A percentile compares a stretch with the other conserved stretches of the same genome.
These are phyloP conservation scores for Trichomalopsis sarcophagae DNA, from an alignment of 1,140 invertebrate species.

Conservation along the genomic window DNA sequence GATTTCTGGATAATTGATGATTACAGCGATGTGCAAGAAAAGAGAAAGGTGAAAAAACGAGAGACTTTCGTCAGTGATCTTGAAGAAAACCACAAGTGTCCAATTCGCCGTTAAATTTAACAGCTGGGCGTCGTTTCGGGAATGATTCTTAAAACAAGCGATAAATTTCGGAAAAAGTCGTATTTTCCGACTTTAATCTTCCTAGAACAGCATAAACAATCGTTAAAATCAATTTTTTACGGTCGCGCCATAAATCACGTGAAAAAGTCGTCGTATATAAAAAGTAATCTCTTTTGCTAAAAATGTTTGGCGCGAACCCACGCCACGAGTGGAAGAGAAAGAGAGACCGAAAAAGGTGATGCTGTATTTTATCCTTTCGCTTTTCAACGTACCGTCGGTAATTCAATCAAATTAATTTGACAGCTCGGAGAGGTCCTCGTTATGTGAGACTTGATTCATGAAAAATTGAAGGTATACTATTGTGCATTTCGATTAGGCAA, in stretches of 20 bases:
- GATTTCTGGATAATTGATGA: not conserved
- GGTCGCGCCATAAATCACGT: not conserved
- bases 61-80: too few relatives aligned
- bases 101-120: not conserved
- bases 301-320: not conserved
- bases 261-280: not conserved
- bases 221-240: slow-evolving; percentile 21
- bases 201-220: not conserved
- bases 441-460: not conserved
- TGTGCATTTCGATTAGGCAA: not conserved
- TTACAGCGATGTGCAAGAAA: not conserved
- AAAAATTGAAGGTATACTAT: not conserved
- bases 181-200: not conserved
- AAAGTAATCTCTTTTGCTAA: not conserved
- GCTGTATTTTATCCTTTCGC: not conserved
- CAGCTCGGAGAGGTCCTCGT: not conserved
- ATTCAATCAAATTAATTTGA: not conserved
- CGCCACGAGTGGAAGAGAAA: not conserved
- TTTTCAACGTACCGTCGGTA: not conserved
- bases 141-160: too few relatives aligned
- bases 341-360: not conserved
- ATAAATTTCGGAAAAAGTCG: not conserved
- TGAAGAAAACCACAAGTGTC: too few relatives aligned
- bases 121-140: too few relatives aligned
- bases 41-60: too few relatives aligned